These are phyloP conservation scores for Parnassius apollo DNA, from an alignment of 2,888 invertebrate species.

Conservation along the genomic window DNA sequence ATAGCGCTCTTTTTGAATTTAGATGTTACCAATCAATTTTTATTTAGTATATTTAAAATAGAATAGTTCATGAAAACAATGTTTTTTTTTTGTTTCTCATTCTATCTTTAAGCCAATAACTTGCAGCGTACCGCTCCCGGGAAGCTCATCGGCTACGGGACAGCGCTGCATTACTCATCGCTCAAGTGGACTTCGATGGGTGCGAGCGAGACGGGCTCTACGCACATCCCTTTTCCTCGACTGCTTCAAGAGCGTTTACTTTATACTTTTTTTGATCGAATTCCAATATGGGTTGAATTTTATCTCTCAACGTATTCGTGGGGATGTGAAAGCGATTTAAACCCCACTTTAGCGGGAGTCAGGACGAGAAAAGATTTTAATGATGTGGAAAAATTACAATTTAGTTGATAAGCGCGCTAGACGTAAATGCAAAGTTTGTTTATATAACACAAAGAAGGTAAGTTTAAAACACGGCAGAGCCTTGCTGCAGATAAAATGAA, in stretches of 20 bases:
- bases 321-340: slow-evolving; percentile 6
- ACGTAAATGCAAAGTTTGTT: no score
- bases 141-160: slow-evolving; percentile 44
- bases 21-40: no score
- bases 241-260: not conserved
- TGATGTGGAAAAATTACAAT: not conserved
- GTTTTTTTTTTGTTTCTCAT: no score
- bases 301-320: slow-evolving; percentile 10
- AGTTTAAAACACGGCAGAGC: no score
- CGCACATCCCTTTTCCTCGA: not conserved
- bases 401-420: no score
- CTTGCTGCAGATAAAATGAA: no score
- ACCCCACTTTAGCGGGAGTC: not conserved
- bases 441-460: no score
- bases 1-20: no score
- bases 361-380: not conserved
- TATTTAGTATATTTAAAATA: no score
- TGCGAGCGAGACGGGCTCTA: slow-evolving; percentile 35
- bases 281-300: slow-evolving; percentile 14
- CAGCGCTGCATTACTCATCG: slow-evolving; percentile 30
- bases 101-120: not conserved
- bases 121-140: slow-evolving; percentile 34
- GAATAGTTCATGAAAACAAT: no score
- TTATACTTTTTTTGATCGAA: slow-evolving; percentile 18
- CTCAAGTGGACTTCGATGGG: slow-evolving; percentile 29